phyloP scores from a whole-genome alignment of 2,888 invertebrate species.

The Hemicrepidius hirtus region DNA sequence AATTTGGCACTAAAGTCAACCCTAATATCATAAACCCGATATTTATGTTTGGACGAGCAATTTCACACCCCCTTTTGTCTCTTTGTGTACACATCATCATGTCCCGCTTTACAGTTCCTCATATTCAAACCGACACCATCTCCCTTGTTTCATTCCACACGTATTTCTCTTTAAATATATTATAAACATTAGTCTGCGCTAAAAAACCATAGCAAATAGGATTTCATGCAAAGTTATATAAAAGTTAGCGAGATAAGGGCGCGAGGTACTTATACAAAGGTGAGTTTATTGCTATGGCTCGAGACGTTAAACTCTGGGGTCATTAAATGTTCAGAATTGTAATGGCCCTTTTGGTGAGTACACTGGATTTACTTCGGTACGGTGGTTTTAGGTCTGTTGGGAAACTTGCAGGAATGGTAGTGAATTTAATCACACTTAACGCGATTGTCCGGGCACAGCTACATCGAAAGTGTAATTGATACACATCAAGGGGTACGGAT shows the following conservation, averaged over 20 bases:
- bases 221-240: conserved; percentile 5
- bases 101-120: conserved; percentile 24
- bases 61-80: conserved; percentile 33
- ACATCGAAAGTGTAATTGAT: conserved; percentile 20
- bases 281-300: conserved; percentile 14
- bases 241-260: conserved; percentile 15
- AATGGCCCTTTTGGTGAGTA: conserved; percentile 14
- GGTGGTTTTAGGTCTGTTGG: conserved; percentile 9
- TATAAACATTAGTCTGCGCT: neutral
- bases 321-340: conserved; percentile 1
- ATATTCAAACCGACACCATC: conserved; percentile 12
- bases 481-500: conserved; percentile 7
- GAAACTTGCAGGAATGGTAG: neutral
- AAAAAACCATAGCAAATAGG: conserved; percentile 9
- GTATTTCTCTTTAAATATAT: neutral
- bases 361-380: conserved; percentile 20
- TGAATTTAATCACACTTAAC: conserved; percentile 29
- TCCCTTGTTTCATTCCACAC: neutral
- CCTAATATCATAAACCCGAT: conserved; percentile 32
- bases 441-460: conserved; percentile 12
- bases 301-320: neutral
- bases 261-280: conserved; percentile 12
- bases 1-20: conserved; percentile 25
- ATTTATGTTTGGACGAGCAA: conserved; percentile 36
- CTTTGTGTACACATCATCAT: conserved; percentile 27